Base-by-base conservation (phyloP, 2,113 vertebrate species). In the Corvus cornix region DNA sequence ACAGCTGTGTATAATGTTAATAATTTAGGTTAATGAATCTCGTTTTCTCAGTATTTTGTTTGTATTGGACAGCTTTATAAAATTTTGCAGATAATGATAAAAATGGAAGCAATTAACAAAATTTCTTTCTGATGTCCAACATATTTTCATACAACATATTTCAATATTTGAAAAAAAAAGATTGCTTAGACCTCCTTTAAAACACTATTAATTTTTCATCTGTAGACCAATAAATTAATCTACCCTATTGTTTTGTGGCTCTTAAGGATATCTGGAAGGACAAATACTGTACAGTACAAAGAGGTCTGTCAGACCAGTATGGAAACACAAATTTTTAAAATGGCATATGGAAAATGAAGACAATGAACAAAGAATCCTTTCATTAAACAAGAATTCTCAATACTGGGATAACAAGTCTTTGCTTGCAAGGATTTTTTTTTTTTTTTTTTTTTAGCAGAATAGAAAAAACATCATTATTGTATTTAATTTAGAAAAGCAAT, bases 71-170 rank as follows among this genome's bases (percentile, higher is more conserved):
- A 90, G 27, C 4, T 66, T 35, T 58, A 59, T 62, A 41, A 75
- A 84, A 48, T 52, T 84, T 82, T 67, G 9, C 60, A 75, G 60
- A 59, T n/a, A 79, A 37, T 41, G 46, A 44, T 33, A 63, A 58
- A 87, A 84, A 58, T 20, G 46, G 52, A 72, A 92, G 60, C 5
- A 53, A 59, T 62, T 14, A 82, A 43, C 30, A 75, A 66, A 27
- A 49, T 31, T 35, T 84, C 1, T 46, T 94, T 89, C 27, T 22
- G 20, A 14, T 31, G 30, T 51, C 28, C 46, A 49, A 8, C 20
- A 46, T 0, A 0, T 37, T 55, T 86, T 91, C 4, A 1, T 63
- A n/a, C 4, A 67, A 6, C 4, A 27, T 58, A 60, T 59, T 77
- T 79, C 33, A 26, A 2, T 30, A 79, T 82, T 67, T 68, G 7